Evolutionary conservation across 2,113 vertebrate species (phyloP), one percentile per base, ranked within the genome.

Genomic region (Hiodon alosoides): DNA sequence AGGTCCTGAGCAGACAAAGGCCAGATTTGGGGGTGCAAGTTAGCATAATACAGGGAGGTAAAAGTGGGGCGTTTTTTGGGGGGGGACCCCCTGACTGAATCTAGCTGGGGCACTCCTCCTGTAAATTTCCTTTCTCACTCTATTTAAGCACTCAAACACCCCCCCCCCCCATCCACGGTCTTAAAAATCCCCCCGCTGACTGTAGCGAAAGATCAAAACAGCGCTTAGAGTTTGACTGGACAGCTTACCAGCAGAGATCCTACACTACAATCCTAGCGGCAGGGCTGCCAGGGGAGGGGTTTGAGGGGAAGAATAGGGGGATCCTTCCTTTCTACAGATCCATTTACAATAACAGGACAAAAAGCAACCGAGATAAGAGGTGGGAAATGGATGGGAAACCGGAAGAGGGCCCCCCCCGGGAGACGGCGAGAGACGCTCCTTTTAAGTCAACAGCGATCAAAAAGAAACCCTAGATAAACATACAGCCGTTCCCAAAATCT

Each of bases 341-440:
- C 75, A 51, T 76, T 71, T 76, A 69, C 74, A 70, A 61, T 51
- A 70, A 70, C 68, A 71, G 66, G 53, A 66, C 46, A 52, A 74
- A 71, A 77, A 72, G 51, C 55, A 13, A 57, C 50, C 59, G 67
- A 74, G 75, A 81, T 81, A 66, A 75, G 77, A 74, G 79, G 73
- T 69, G 77, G 75, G 65, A 75, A 67, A 78, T 61, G 62, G 69
- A 75, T 48, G 9, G 66, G 73, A 60, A 54, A 70, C 58, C 51
- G 51, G 60, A 71, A n/a, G 52, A n/a, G 51, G 58, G 57, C 48
- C 31, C 31, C 57, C 67, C 8, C 10, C 57, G 60, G 73, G 71
- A 71, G 57, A 68, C 62, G 71, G 74, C 31, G 64, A 61, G 76
- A 80, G 75, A 55, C 10, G 51, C 17, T 57, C n/a, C 57, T 55